Base-by-base conservation (phyloP, 2,797 vertebrate species). In the Bufotes viridis region DNA sequence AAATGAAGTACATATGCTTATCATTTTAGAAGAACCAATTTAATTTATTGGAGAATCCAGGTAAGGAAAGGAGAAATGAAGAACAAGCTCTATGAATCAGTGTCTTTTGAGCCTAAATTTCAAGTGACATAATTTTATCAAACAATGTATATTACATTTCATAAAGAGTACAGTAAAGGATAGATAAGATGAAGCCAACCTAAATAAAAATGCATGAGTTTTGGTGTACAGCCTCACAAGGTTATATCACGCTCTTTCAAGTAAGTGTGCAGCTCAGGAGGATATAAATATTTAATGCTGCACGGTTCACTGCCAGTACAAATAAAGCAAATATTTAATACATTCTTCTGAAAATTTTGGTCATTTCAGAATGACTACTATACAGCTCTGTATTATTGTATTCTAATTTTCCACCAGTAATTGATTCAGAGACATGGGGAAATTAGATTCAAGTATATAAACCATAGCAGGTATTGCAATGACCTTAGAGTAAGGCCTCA, bases 281-380 rank as follows among this genome's bases (percentile, higher is more conserved):
- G 75, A 87, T 81, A 86, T 87, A 60, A 72, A 87, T 87, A 75
- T 75, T 82, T 82, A 63, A 87, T 75, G 34, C 11, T 63, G 51
- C 63, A 84, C 61, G 57, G 81, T 84, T 88, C 51, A 84, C 51
- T 61, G 26, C 7, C 81, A 84, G 61, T 82, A 49, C 70, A 87
- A 58, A 87, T 81, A 81, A 72, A 87, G 65, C 53, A 51, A 49
- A 87, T 81, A 81, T 49, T 63, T 76, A 57, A 55, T 78, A 65
- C 61, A 24, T 58, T 55, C 20, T 60, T 79, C n/a, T 78, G 61
- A 65, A 88, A 49, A 70, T 83, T 55, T 63, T 60, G 74, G 63
- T 55, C n/a, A 51, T 83, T 87, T 87, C n/a, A 69, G 61, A 87
- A 78, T 76, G 70, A 78, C 57, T 69, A 29, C 26, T 3, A 29